phyloP scores from a whole-genome alignment of 2,113 vertebrate genomes.

The Sinocyclocheilus grahami region DNA sequence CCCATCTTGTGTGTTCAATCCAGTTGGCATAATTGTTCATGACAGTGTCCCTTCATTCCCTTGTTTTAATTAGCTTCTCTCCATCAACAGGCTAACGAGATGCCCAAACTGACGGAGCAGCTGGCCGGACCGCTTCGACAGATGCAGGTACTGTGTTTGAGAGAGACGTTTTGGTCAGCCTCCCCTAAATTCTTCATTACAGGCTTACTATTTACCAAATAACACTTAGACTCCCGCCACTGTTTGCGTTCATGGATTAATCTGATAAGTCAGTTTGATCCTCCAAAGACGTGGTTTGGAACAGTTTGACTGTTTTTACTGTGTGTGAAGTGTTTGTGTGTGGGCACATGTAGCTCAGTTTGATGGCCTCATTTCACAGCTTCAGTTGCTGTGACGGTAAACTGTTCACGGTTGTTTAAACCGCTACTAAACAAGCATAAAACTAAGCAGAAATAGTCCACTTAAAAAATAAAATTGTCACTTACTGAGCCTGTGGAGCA shows the following conservation, averaged over 20 bases:
- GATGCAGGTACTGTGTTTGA: conserved; percentile 86
- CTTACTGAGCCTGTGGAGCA: background rate
- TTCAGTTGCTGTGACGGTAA: background rate
- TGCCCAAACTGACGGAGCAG: conserved; percentile 95
- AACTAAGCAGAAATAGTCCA: background rate
- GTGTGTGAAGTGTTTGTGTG: background rate
- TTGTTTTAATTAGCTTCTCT: background rate
- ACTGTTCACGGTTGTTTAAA: background rate
- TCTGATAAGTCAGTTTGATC: background rate
- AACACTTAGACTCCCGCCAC: background rate
- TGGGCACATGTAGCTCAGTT: background rate
- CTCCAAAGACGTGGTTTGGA: background rate
- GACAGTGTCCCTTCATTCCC: background rate
- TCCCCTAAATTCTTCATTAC: background rate
- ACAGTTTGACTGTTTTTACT: background rate
- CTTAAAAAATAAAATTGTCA: background rate
- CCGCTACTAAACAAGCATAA: background rate
- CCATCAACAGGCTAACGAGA: conserved; percentile 86
- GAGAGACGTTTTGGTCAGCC: background rate
- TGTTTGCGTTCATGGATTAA: background rate
- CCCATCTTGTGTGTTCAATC: background rate
- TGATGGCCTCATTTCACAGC: background rate
- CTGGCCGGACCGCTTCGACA: conserved; percentile 93
- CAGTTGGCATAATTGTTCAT: background rate
- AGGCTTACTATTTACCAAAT: background rate